A percentile compares a stretch with the other conserved stretches of the same genome.
Evolutionary conservation across 1,140 invertebrate genomes (phyloP).

Genomic region (Sarcophaga bullata): DNA sequence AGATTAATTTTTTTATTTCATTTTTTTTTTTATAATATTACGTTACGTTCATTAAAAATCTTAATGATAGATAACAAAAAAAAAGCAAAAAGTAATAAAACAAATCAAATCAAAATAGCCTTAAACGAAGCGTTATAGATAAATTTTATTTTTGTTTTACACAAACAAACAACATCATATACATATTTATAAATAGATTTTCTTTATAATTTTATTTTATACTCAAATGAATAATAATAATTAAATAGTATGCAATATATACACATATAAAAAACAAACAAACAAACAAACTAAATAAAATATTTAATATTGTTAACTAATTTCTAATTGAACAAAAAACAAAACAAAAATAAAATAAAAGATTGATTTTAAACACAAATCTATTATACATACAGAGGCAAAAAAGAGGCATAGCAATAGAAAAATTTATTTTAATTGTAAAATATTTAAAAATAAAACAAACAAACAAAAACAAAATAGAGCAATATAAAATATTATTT

Average conservation of each 20-base stretch:
- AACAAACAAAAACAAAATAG: too few species aligned
- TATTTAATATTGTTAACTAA: slow-evolving; percentile 36
- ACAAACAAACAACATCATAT: slow-evolving; percentile 13
- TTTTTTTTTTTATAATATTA: not conserved
- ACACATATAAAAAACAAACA: not conserved
- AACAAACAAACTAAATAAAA: slow-evolving; percentile 42
- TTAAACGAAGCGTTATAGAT: slow-evolving; percentile 3
- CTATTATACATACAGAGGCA: not conserved
- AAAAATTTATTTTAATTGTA: slow-evolving; percentile 11
- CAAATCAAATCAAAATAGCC: slow-evolving; percentile 29
- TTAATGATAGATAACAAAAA: too few species aligned
- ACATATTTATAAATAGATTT: slow-evolving; percentile 27
- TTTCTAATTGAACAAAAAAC: slow-evolving; percentile 34
- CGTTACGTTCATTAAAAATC: not conserved
- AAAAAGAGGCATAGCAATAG: slow-evolving; percentile 35
- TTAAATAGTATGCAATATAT: slow-evolving; percentile 11
- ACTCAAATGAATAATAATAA: slow-evolving; percentile 21
- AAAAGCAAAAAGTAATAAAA: slow-evolving; percentile 14
- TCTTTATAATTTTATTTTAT: slow-evolving; percentile 20
- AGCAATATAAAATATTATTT: slow-evolving; percentile 23
- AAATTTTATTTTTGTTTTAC: not conserved
- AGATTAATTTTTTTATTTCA: slow-evolving; percentile 13
- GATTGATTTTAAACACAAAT: too few species aligned
- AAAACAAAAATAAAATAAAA: not conserved
- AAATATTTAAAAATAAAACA: slow-evolving; percentile 7